These are phyloP conservation scores for Cygnus atratus DNA, from an alignment of 2,113 vertebrate genomes.

Conservation along the genomic window DNA sequence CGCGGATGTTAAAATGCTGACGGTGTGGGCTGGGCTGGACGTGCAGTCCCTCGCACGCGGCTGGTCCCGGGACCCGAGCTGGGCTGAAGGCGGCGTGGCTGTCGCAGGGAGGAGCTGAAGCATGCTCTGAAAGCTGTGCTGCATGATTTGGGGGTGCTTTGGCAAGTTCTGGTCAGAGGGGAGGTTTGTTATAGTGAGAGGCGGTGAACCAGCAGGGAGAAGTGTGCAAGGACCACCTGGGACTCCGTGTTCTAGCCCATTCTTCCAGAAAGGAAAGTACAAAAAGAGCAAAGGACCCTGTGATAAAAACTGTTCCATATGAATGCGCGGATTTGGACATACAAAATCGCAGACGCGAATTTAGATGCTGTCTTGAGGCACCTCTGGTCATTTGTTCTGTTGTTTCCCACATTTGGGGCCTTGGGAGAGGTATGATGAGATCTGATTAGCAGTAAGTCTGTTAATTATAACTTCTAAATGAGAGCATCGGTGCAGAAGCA, in stretches of 20 bases:
- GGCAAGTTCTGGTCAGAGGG: neutral
- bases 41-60: neutral
- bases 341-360: neutral
- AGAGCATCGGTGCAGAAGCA: slow-evolving; percentile 65
- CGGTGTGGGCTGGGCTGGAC: slow-evolving; percentile 38
- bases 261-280: neutral
- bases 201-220: neutral
- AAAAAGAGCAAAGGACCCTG: neutral
- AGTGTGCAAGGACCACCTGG: neutral
- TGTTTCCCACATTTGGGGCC: slow-evolving; percentile 63
- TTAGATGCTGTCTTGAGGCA: slow-evolving; percentile 16
- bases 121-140: neutral
- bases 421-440: slow-evolving; percentile 62
- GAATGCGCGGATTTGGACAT: neutral
- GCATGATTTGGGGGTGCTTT: neutral
- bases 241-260: neutral
- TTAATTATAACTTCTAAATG: slow-evolving; percentile 77
- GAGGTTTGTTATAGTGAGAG: neutral
- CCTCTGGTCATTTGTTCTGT: slow-evolving; percentile 41
- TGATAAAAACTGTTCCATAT: neutral
- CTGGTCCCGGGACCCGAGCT: neutral
- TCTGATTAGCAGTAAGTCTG: slow-evolving; percentile 75
- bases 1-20: slow-evolving; percentile 29
- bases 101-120: neutral
- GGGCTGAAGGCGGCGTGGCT: neutral